Evolutionary conservation across 1,140 invertebrate genomes (phyloP).

Genomic region (Mizuhopecten yessoensis): DNA sequence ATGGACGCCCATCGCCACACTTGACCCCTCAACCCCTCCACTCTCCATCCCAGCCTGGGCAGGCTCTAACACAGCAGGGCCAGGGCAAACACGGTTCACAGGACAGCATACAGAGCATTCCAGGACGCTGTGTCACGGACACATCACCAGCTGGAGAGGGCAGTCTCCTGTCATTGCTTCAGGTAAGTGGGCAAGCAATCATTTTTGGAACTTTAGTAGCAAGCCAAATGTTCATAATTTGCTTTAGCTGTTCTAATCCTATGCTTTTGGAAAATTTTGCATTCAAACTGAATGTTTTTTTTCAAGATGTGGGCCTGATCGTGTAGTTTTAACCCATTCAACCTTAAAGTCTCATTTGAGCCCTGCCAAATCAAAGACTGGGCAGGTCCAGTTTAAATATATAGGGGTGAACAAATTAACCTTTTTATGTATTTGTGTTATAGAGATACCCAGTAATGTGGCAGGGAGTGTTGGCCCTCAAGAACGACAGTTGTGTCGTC

Average conservation of each 20-base stretch:
- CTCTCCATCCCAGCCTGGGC: neutral
- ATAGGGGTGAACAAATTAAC: no score
- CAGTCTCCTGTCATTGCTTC: conserved; percentile 69
- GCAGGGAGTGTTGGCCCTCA: conserved; percentile 96
- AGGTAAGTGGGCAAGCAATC: conserved; percentile 54
- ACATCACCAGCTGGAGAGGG: conserved; percentile 64
- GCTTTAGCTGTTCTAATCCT: neutral
- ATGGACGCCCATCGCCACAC: conserved; percentile 61
- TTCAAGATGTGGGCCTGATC: no score
- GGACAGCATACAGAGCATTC: conserved; percentile 16
- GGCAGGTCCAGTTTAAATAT: no score
- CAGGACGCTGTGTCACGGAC: conserved; percentile 43
- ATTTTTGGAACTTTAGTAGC: conserved; percentile 43
- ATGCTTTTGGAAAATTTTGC: neutral
- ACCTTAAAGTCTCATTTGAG: no score
- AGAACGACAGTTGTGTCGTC: conserved; percentile 97
- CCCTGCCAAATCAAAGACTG: no score
- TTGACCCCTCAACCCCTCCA: conserved; percentile 57
- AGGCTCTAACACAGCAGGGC: neutral
- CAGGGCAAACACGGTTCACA: conserved; percentile 41
- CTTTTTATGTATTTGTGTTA: conserved; percentile 46
- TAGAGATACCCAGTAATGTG: conserved; percentile 91
- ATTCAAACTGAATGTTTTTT: no score
- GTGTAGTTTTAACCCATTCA: no score
- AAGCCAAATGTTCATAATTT: no score